Conservation (phyloP, 2,888 invertebrate species). For the Ophion slaviceki region DNA sequence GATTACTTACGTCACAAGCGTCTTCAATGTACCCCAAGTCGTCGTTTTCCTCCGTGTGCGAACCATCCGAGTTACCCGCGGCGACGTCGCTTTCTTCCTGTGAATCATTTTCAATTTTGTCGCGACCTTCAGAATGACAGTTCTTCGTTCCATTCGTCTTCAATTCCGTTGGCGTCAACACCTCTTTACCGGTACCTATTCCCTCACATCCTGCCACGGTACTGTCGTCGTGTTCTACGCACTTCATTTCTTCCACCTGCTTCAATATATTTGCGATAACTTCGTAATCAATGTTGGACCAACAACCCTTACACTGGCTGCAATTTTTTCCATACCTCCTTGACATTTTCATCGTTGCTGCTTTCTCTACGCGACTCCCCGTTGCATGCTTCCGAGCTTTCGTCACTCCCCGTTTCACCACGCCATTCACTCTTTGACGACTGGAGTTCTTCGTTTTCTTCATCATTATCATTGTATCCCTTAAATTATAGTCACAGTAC, state of each 20-base stretch:
- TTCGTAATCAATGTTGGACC: constrained; percentile 19
- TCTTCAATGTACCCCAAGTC: constrained; percentile 26
- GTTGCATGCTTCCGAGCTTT: constrained; percentile 4
- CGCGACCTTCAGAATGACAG: background rate
- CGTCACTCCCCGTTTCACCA: constrained; percentile 14
- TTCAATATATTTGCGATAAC: constrained; percentile 37
- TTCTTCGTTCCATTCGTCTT: constrained; percentile 11
- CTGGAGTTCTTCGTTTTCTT: constrained; percentile 8
- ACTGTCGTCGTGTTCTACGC: constrained; percentile 13
- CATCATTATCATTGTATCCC: constrained; percentile 23
- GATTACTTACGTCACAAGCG: constrained; percentile 37
- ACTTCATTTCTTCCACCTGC: constrained; percentile 29
- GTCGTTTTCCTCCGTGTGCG: constrained; percentile 32
- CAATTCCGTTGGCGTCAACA: constrained; percentile 19
- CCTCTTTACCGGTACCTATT: constrained; percentile 20
- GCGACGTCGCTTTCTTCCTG: constrained; percentile 23
- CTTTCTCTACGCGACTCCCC: constrained; percentile 23
- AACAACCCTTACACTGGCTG: constrained; percentile 28
- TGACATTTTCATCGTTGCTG: constrained; percentile 22
- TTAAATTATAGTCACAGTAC: constrained; percentile 23
- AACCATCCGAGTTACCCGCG: constrained; percentile 33
- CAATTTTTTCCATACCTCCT: constrained; percentile 22
- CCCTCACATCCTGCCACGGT: constrained; percentile 21
- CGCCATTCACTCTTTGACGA: background rate
- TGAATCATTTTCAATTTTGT: constrained; percentile 11